Evolutionary conservation across 2,888 invertebrate species (phyloP).

Genomic region (Phragmatobia fuliginosa): DNA sequence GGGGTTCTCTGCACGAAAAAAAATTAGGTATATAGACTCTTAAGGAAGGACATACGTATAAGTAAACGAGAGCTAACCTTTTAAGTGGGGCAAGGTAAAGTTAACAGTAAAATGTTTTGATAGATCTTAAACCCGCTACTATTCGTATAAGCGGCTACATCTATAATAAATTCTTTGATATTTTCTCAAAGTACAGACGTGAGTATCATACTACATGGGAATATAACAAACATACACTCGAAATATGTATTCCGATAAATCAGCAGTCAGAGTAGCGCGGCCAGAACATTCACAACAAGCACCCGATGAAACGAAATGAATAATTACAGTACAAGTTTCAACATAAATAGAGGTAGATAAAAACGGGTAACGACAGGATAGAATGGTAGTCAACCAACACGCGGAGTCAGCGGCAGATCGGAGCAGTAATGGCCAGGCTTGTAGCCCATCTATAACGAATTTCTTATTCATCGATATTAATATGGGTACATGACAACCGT

Average conservation of each 20-base stretch:
- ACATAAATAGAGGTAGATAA: constrained; percentile 77
- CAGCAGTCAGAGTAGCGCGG: constrained; percentile 53
- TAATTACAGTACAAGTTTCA: constrained; percentile 63
- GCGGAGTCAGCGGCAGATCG: constrained; percentile 68
- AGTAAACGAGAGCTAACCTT: too few relatives aligned
- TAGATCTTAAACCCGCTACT: too few relatives aligned
- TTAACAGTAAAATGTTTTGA: not conserved
- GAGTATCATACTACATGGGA: constrained; percentile 38
- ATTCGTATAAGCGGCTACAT: constrained; percentile 10
- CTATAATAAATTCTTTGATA: constrained; percentile 8
- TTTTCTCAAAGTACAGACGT: constrained; percentile 42
- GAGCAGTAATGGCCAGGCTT: constrained; percentile 79
- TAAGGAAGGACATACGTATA: too few relatives aligned
- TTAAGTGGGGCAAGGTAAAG: too few relatives aligned
- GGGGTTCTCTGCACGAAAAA: too few relatives aligned
- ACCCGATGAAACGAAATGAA: constrained; percentile 56
- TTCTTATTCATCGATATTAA: constrained; percentile 87
- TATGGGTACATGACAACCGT: constrained; percentile 84
- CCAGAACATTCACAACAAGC: constrained; percentile 50
- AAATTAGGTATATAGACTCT: too few relatives aligned
- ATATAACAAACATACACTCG: constrained; percentile 36
- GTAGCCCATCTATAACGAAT: constrained; percentile 85
- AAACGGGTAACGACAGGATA: constrained; percentile 73
- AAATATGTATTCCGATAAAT: constrained; percentile 57
- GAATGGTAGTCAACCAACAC: constrained; percentile 73